Evolutionary conservation across 2,113 vertebrate genomes (phyloP), one percentile per base, ranked within the genome.

Genomic region (Gadus chalcogrammus): DNA sequence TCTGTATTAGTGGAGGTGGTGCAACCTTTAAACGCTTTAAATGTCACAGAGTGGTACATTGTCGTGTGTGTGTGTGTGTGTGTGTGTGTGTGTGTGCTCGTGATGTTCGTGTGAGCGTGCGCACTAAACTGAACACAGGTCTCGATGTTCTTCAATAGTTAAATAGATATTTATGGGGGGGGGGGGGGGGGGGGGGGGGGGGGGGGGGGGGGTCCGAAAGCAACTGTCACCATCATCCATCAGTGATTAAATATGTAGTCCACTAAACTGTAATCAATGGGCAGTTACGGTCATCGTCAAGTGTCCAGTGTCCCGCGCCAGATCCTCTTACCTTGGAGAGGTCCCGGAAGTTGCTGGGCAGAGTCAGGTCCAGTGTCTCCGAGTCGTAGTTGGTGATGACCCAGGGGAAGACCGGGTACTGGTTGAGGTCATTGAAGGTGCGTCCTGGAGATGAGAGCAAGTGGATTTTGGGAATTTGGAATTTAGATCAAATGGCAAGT

Each of bases 361-460:
- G 91, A 15, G 96, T 98, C 75, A 99, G 94, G 89, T 99, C 97
- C 87, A 99, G 79, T 68, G 97, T 94, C 73, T 94, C 94, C 3
- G 95, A 95, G 64, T 99, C 97, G 67, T 98, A 99, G 90, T 99
- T 99, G 81, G 96, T 98, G 88, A 99, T 95, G 71, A 99, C 93
- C 97, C 97, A 99, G 3, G 97, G 97, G 89, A 99, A 99, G 77
- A 99, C 95, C 0, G 97, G 97, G 74, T 99, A 99, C 88, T 99
- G 97, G 89, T 97, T 99, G 72, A 99, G 92, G 85, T 99, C 97
- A 72, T 96, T 99, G 72, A 89, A 99, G 61, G 94, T 95, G 62
- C 97, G 95, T 63, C 97, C 97, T 99, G 68, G 65, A 15, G 20
- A 17, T 53, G 65, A 17, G 15, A 61, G 24, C 24, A 24, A 24